Evolutionary conservation across 2,888 invertebrate genomes (phyloP).

Genomic region (Amphipyra berbera): DNA sequence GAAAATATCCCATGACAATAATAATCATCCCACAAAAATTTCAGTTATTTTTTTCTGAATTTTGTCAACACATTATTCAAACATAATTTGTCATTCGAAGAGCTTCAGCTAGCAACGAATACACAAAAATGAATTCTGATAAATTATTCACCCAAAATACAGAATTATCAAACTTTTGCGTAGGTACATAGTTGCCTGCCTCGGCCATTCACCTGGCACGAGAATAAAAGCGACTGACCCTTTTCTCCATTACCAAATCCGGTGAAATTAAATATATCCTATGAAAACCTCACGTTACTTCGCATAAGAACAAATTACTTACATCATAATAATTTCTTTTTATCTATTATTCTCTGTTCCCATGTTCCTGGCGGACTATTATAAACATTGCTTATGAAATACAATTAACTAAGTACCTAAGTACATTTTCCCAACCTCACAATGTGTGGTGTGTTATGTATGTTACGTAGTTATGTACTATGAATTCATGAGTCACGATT

Average conservation of each 20-base stretch:
- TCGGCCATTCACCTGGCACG: slow-evolving; percentile 22
- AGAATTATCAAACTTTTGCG: no score
- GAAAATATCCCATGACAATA: slow-evolving; percentile 45
- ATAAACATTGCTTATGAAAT: no score
- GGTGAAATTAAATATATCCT: slow-evolving; percentile 14
- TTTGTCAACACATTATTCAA: slow-evolving; percentile 15
- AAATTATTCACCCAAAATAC: neutral
- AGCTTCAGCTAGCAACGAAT: no score
- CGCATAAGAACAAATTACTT: slow-evolving; percentile 12
- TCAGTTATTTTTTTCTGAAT: slow-evolving; percentile 21
- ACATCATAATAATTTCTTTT: no score
- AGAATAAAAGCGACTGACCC: slow-evolving; percentile 20
- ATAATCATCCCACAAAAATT: slow-evolving; percentile 44
- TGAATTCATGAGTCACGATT: neutral
- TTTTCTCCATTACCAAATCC: slow-evolving; percentile 4
- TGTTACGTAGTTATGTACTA: no score
- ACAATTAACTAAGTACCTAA: neutral
- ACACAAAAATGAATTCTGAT: no score
- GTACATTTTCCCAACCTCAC: neutral
- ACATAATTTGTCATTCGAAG: neutral
- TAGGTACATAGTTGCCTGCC: neutral
- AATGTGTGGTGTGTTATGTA: neutral
- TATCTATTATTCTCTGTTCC: no score
- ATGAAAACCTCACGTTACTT: slow-evolving; percentile 13
- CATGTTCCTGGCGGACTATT: no score